phyloP scores from a whole-genome alignment of 2,113 vertebrate species.

The Origma solitaria region DNA sequence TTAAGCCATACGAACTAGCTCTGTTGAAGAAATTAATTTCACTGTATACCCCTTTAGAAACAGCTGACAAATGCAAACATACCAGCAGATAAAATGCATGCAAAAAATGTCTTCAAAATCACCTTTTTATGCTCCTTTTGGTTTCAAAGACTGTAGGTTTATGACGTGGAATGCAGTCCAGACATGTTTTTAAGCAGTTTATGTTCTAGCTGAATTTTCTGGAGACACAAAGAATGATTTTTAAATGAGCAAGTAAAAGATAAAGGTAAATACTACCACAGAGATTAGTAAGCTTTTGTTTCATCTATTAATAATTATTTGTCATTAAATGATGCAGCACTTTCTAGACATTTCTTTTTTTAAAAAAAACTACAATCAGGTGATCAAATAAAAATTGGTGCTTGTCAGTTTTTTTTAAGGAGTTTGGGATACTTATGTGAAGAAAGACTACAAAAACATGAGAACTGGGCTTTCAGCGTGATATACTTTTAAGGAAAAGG shows the following conservation, averaged over 20 bases:
- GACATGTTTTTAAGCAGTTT: not conserved
- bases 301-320: not conserved
- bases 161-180: not conserved
- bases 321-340: not conserved
- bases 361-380: not conserved
- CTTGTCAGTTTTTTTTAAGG: not conserved
- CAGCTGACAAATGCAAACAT: not conserved
- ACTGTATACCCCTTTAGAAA: not conserved
- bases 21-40: not conserved
- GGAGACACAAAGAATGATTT: not conserved
- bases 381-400: not conserved
- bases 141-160: not conserved
- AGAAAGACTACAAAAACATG: not conserved
- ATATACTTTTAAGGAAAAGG: not conserved
- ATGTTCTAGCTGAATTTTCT: not conserved
- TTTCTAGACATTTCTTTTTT: not conserved
- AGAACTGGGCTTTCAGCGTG: not conserved
- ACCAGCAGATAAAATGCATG: not conserved
- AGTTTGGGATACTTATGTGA: not conserved
- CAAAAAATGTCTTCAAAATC: not conserved
- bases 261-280: not conserved
- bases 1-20: not conserved
- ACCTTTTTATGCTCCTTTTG: not conserved
- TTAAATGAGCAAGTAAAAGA: not conserved
- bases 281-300: not conserved